A percentile compares a stretch with the other conserved stretches of the same genome.
These are phyloP conservation scores for Cryptus armator DNA, from an alignment of 2,888 invertebrate species.

Conservation along the genomic window DNA sequence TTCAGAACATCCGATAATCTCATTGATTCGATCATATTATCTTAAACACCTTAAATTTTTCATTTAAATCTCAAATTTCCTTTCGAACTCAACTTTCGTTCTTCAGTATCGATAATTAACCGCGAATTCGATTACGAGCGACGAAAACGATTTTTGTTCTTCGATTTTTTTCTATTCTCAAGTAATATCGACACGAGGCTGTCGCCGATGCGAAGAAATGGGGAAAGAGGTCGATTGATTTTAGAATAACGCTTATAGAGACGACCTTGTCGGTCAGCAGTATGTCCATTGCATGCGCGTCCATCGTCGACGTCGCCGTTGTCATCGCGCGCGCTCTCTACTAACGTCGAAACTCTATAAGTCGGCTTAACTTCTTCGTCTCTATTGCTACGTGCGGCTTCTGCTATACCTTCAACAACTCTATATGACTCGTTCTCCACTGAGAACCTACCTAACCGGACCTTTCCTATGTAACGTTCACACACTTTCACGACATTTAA, in stretches of 20 bases:
- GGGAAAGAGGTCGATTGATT: conserved; percentile 36
- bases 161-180: not conserved
- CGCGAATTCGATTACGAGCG: not conserved
- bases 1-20: not conserved
- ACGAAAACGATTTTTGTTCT: too few relatives aligned
- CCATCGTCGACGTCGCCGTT: conserved; percentile 22
- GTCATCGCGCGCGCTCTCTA: not conserved
- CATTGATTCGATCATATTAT: not conserved
- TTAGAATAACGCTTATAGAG: conserved; percentile 36
- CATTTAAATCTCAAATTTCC: not conserved
- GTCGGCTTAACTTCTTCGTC: conserved; percentile 55
- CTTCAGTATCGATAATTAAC: not conserved
- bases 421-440: not conserved
- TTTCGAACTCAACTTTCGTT: not conserved
- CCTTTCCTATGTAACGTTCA: not conserved
- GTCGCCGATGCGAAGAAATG: not conserved
- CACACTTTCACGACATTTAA: conserved; percentile 11
- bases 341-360: conserved; percentile 46
- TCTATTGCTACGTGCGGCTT: conserved; percentile 51
- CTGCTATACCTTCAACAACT: conserved; percentile 1
- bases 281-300: conserved; percentile 18
- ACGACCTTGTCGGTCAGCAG: conserved; percentile 52
- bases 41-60: not conserved
- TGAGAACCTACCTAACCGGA: not conserved
- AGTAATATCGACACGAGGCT: conserved; percentile 2